Evolutionary conservation across 2,797 vertebrate genomes (phyloP).

Genomic region (Lates japonicus): DNA sequence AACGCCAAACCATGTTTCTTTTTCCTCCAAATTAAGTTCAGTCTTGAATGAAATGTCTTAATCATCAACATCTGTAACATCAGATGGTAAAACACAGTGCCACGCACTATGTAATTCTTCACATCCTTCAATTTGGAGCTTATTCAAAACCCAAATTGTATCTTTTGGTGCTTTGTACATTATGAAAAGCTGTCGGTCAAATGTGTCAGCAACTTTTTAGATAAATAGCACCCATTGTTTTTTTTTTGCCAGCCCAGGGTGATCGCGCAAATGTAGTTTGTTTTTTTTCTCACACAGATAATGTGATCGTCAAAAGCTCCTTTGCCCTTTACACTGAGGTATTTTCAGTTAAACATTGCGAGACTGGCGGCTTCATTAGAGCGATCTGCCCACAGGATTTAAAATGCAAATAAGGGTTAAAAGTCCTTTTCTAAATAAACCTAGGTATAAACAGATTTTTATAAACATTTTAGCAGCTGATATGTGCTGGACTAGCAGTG

Average conservation of each 20-base stretch:
- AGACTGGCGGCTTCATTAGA: slow-evolving; percentile 18
- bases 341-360: slow-evolving; percentile 38
- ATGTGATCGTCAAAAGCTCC: slow-evolving; percentile 43
- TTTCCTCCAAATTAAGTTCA: slow-evolving; percentile 21
- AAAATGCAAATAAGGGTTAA: neutral
- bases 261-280: slow-evolving; percentile 42
- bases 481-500: neutral
- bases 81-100: neutral
- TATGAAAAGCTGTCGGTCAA: slow-evolving; percentile 23
- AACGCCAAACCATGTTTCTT: neutral
- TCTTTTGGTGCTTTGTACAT: slow-evolving; percentile 2
- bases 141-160: slow-evolving; percentile 9
- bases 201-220: slow-evolving; percentile 27
- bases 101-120: slow-evolving; percentile 11
- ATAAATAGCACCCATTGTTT: slow-evolving; percentile 56
- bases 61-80: slow-evolving; percentile 38
- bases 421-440: slow-evolving; percentile 5
- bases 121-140: slow-evolving; percentile 27
- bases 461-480: neutral
- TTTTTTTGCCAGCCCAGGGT: slow-evolving; percentile 17
- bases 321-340: neutral
- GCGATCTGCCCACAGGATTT: slow-evolving; percentile 5
- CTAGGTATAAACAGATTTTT: neutral
- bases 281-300: slow-evolving; percentile 14
- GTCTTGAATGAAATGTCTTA: slow-evolving; percentile 46